Evolutionary conservation across 1,140 invertebrate species (phyloP), one percentile per base, ranked within the genome.

Genomic region (Drosophila malerkotliana): DNA sequence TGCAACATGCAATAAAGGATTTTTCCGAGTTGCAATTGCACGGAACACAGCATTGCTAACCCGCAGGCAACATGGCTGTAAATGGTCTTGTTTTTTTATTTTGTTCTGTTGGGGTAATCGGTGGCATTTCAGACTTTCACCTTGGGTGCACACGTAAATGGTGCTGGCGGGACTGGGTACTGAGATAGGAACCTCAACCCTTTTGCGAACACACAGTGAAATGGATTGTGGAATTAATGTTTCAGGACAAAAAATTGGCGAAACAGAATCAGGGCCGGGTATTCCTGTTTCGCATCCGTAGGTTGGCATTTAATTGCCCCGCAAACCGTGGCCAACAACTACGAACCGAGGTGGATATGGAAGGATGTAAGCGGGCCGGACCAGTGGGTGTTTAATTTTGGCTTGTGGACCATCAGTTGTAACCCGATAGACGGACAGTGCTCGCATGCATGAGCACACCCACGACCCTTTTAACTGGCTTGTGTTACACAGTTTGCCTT

Each of bases 241-340:
- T 34, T 60, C 62, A 28, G 60, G 47, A 64, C 30, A 34, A 47
- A 47, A 47, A 47, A 15, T 18, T 44, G 41, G 18, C 5, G 44
- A 47, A 21, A 18, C 18, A 47, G 44, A 51, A 24, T 44, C 59
- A 67, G 18, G 26, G 48, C 69, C 9, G 10, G 34, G 52, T 44
- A 57, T 44, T 53, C 49, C 39, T 18, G 26, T 67, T 61, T 61
- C 49, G 39, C 28, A 34, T 64, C 59, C 60, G 45, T 52, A 7
- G 59, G 47, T 51, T 64, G 34, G 34, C 60, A 67, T 52, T 67
- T 64, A 67, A 67, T 67, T 67, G 63, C 47, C 63, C 14, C 18
- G 44, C 44, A 47, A 47, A 47, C 44, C 44, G 18, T 47, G 2
- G 44, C 44, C 2, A 47, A 47, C 44, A 47, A 47, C 44, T 18